Evolutionary conservation across 2,113 vertebrate genomes (phyloP), one percentile per base, ranked within the genome.

Genomic region (Embiotoca jacksoni): DNA sequence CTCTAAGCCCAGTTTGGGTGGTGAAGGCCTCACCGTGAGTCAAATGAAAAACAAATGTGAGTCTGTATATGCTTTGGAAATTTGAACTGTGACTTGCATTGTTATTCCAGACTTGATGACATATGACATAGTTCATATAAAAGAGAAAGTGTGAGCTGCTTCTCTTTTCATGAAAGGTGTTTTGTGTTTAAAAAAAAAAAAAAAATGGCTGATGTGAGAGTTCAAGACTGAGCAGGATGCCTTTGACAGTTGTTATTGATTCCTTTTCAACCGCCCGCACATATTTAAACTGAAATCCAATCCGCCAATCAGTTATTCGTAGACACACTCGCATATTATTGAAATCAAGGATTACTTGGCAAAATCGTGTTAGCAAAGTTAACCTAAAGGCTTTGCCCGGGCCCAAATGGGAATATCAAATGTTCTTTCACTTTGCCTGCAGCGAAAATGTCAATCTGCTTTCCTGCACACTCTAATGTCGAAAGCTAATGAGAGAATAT

Each of bases 31-130:
- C 89, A 84, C 86, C 59, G 61, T 78, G 90, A 78, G 87, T 92
- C 69, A 95, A 96, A 96, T 96, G 65, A 94, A 94, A 96, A 96
- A 78, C 95, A 96, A 96, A 96, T 96, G 93, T 95, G 93, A 92
- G 90, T 89, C 91, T 87, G 84, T 79, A 88, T 88, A 89, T 88
- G 62, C 92, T 91, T 81, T 88, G 85, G 89, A 93, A 92, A 87
- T 87, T 91, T 85, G 80, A 89, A 82, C 94, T 75, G 63, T 86
- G 70, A 14, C 54, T 59, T 14, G 60, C 54, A 32, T 1, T 83
- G 63, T 94, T 94, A 83, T 91, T 93, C 87, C 80, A 95, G 82
- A 64, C 91, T 89, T 46, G 81, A 79, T 93, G 88, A 92, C 93
- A 89, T 82, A 23, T 23, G 23, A 23, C 23, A 23, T 23, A 23